phyloP scores from a whole-genome alignment of 37 sponge, comb jelly and placozoan species.

The Oopsacas minuta region DNA sequence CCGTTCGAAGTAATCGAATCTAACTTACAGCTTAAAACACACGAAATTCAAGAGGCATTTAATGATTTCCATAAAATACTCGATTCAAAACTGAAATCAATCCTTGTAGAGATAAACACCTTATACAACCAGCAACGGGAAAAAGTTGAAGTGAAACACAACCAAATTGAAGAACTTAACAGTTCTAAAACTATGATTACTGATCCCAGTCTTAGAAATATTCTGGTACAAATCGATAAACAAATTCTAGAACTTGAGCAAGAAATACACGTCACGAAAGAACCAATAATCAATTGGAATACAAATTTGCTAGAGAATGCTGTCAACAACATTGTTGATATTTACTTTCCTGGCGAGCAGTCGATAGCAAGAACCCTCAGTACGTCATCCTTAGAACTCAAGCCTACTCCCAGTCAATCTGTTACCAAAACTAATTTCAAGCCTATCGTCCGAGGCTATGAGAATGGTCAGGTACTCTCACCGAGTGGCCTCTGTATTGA shows the following conservation, averaged over 20 bases:
- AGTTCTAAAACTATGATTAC: background rate
- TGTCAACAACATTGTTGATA: background rate
- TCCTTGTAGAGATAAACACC: background rate
- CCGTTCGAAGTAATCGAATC: background rate
- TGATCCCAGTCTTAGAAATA: background rate
- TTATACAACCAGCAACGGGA: background rate
- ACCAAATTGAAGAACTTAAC: background rate
- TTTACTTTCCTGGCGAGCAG: background rate
- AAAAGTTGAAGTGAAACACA: background rate
- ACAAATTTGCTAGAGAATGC: background rate
- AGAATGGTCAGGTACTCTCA: background rate
- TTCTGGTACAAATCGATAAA: background rate
- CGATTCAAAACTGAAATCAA: background rate
- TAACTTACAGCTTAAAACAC: background rate
- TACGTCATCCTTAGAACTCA: background rate
- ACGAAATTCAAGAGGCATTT: background rate
- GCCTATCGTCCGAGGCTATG: background rate
- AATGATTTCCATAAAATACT: background rate
- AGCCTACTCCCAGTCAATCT: background rate
- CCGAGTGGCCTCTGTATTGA: constrained; percentile 10
- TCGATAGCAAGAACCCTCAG: background rate
- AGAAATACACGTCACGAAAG: background rate
- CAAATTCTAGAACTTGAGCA: background rate
- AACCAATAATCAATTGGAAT: background rate
- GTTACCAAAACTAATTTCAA: background rate